These are phyloP conservation scores for Nycteola revayana DNA, from an alignment of 2,888 invertebrate genomes.

Conservation along the genomic window DNA sequence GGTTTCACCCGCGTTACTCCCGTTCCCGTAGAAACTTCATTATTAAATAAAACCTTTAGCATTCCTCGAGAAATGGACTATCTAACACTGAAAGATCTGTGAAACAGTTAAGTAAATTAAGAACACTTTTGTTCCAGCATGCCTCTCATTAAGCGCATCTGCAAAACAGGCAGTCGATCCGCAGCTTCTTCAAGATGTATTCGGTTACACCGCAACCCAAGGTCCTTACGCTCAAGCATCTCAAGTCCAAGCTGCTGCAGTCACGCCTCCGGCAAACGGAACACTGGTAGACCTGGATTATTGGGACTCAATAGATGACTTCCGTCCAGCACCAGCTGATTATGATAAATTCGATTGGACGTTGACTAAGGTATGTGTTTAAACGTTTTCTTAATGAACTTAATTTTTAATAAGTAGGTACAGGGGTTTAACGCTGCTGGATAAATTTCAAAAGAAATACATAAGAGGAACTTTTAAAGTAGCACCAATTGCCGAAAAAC, in stretches of 20 bases:
- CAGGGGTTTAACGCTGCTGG: too few species aligned
- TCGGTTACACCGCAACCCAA: slow-evolving; percentile 33
- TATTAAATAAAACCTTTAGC: too few species aligned
- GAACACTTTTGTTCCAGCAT: slow-evolving; percentile 36
- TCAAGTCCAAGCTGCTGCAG: slow-evolving; percentile 39
- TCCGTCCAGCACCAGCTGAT: slow-evolving; percentile 45
- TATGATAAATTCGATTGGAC: slow-evolving; percentile 86
- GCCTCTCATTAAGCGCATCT: slow-evolving; percentile 31
- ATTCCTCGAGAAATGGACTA: too few species aligned
- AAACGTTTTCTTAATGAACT: too few species aligned
- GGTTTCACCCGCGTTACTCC: too few species aligned
- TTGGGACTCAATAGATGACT: slow-evolving; percentile 50
- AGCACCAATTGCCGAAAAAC: too few species aligned
- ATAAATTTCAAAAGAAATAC: too few species aligned
- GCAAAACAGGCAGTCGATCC: slow-evolving; percentile 33
- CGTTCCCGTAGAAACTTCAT: too few species aligned
- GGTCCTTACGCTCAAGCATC: slow-evolving; percentile 10
- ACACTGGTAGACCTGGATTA: slow-evolving; percentile 48
- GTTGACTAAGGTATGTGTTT: slow-evolving; percentile 82
- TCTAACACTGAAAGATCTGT: too few species aligned
- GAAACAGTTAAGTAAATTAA: too few species aligned
- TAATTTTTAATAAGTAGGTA: too few species aligned
- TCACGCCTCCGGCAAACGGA: slow-evolving; percentile 37
- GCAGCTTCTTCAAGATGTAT: slow-evolving; percentile 43
- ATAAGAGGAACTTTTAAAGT: too few species aligned